These are phyloP conservation scores for Microcebus ravelobensis DNA, from an alignment of 2,113 vertebrate species.

Conservation along the genomic window DNA sequence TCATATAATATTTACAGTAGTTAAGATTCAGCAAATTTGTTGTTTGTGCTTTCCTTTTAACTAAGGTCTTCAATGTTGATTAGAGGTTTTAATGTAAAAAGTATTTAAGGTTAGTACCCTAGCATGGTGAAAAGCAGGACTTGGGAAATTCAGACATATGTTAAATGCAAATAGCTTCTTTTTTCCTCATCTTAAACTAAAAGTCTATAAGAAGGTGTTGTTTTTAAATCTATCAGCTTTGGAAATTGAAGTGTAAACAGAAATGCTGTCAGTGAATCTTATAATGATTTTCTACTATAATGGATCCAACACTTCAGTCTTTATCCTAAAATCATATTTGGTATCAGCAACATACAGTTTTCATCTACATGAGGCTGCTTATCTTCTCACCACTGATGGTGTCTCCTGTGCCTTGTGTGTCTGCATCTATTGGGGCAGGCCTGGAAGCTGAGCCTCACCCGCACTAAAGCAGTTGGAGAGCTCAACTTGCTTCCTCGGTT, in stretches of 20 bases:
- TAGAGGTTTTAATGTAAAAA: neutral
- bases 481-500: neutral
- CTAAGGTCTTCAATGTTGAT: neutral
- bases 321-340: conserved; percentile 23
- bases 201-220: neutral
- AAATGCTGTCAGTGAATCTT: conserved; percentile 17
- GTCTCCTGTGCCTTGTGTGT: neutral
- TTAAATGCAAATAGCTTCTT: neutral
- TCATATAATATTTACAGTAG: neutral
- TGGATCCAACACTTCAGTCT: conserved; percentile 27
- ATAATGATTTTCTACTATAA: neutral
- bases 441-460: neutral
- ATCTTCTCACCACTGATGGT: neutral
- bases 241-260: conserved; percentile 42
- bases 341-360: conserved; percentile 4
- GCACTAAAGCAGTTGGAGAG: neutral
- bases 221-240: conserved; percentile 44
- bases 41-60: neutral
- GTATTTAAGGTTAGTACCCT: neutral
- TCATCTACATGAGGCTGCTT: neutral
- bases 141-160: neutral
- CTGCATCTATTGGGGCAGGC: neutral
- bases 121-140: neutral
- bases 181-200: neutral
- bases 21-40: neutral